A percentile compares a stretch with the other conserved stretches of the same genome.
Conservation (phyloP, 2,797 vertebrate species). For the Tamandua tetradactyla region DNA sequence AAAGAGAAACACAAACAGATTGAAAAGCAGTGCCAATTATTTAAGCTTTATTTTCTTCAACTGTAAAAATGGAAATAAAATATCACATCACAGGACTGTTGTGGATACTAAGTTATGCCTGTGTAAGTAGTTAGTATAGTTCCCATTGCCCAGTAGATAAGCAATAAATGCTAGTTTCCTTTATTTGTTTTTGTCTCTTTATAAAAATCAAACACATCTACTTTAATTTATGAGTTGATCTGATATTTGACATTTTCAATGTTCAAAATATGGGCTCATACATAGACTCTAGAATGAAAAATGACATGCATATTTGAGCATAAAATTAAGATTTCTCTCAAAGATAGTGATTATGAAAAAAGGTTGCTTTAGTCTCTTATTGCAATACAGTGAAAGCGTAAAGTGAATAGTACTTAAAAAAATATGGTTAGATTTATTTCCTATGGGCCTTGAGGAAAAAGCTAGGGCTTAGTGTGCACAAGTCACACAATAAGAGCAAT, state of each 20-base stretch:
- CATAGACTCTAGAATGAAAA: not conserved
- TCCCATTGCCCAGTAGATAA: not conserved
- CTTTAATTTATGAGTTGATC: not conserved
- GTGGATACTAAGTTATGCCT: not conserved
- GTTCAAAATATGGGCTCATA: not conserved
- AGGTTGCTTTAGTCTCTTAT: conserved; percentile 24
- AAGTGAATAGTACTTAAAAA: conserved; percentile 46
- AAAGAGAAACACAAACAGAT: not conserved
- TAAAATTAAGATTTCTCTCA: not conserved
- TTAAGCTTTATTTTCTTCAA: not conserved
- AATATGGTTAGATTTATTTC: conserved; percentile 3
- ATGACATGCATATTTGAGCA: not conserved
- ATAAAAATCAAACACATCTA: not conserved
- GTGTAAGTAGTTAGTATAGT: not conserved
- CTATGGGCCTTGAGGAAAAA: not conserved
- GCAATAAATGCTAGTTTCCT: not conserved
- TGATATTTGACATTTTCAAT: conserved; percentile 29
- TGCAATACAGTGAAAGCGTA: conserved; percentile 29
- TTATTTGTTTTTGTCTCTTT: not conserved
- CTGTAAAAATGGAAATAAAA: not conserved
- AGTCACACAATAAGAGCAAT: not conserved
- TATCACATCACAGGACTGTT: not conserved
- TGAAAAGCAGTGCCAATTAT: not conserved
- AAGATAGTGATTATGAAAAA: conserved; percentile 11
- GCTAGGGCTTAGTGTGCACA: not conserved